Conservation (phyloP, 2,888 invertebrate species). For the Therioaphis trifolii region DNA sequence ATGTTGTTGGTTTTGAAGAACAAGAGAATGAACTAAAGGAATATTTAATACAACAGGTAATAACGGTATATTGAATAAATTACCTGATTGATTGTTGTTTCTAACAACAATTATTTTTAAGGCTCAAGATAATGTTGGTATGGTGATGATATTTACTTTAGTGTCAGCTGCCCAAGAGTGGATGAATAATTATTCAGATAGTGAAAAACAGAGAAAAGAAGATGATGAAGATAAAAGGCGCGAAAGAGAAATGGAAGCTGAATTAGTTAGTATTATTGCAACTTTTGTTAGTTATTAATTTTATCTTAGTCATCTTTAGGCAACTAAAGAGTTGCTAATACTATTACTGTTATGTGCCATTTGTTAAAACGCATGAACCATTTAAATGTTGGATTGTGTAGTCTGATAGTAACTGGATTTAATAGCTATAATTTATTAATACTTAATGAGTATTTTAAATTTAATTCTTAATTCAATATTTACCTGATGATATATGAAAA, state of each 20-base stretch:
- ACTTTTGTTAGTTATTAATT: conserved; percentile 22
- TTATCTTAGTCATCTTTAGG: neutral
- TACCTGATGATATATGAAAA: no score
- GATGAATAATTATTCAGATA: conserved; percentile 87
- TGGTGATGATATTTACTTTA: conserved; percentile 97
- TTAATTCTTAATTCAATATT: no score
- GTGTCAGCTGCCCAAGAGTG: conserved; percentile 94
- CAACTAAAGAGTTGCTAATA: no score
- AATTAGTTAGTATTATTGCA: conserved; percentile 69
- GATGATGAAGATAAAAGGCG: conserved; percentile 77
- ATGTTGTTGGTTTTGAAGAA: conserved; percentile 81
- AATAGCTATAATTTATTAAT: no score
- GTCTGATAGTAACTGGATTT: no score
- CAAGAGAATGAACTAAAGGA: conserved; percentile 76
- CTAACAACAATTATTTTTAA: conserved; percentile 67
- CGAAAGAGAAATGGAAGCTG: conserved; percentile 86
- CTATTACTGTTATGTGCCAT: no score
- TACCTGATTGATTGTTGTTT: neutral
- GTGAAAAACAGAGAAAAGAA: conserved; percentile 78
- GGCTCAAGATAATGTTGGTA: conserved; percentile 91
- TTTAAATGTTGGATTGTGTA: no score
- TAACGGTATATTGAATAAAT: conserved; percentile 28
- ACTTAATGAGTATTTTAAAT: no score
- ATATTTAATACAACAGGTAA: conserved; percentile 78
- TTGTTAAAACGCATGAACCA: no score